Evolutionary conservation across 53 echinoderm and acorn worm species (phyloP).

Genomic region (Patiria pectinifera): DNA sequence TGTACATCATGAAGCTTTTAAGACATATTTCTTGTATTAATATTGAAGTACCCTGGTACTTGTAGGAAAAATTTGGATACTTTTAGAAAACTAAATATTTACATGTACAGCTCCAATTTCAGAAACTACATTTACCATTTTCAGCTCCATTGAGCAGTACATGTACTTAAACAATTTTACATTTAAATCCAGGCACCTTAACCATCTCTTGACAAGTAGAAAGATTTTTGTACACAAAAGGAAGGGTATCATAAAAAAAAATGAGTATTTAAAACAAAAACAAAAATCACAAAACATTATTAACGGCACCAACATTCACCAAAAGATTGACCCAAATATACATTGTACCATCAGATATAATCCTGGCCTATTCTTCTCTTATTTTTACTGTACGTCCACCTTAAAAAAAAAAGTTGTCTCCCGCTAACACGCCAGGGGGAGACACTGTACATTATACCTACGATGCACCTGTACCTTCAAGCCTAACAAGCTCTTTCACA

Average conservation of each 20-base stretch:
- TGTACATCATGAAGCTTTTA: no score
- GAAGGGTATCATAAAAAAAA: no score
- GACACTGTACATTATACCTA: constrained; percentile 22
- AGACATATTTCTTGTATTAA: no score
- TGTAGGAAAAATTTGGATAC: no score
- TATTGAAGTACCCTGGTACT: no score
- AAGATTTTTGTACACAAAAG: no score
- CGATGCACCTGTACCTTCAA: constrained; percentile 44
- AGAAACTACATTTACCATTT: no score
- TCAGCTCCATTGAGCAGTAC: no score
- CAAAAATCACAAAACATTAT: background rate
- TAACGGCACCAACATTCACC: background rate
- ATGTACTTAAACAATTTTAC: no score
- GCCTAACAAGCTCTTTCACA: constrained; percentile 15
- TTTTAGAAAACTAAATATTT: no score
- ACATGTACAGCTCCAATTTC: background rate
- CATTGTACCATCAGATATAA: background rate
- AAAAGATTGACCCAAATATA: background rate
- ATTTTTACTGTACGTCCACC: constrained; percentile 9
- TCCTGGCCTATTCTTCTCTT: constrained; percentile 2
- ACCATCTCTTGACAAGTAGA: no score
- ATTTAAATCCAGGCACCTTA: no score
- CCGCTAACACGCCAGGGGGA: constrained; percentile 19
- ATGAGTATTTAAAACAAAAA: background rate
- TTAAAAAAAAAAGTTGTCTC: background rate